These are phyloP conservation scores for Orius insidiosus DNA, from an alignment of 1,140 invertebrate species.

Conservation along the genomic window DNA sequence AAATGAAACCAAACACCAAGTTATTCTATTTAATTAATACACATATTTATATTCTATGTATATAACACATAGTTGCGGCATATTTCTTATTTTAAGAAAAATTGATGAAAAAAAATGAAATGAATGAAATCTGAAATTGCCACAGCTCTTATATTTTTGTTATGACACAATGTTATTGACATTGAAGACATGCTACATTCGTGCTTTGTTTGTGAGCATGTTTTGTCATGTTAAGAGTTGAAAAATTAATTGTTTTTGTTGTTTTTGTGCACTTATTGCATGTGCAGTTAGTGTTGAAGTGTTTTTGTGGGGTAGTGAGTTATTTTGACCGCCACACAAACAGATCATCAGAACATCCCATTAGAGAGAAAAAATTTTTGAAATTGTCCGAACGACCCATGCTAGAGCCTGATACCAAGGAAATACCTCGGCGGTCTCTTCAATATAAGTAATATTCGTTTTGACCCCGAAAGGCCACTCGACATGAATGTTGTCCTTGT, in stretches of 20 bases:
- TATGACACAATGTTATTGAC: conserved; percentile 8
- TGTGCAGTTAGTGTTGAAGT: no score
- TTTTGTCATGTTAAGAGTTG: no score
- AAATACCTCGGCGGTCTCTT: conserved; percentile 70
- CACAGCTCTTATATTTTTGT: conserved; percentile 14
- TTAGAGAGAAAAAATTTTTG: conserved; percentile 1
- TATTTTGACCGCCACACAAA: conserved; percentile 1
- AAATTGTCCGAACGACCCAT: conserved; percentile 5
- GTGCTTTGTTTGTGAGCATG: conserved; percentile 3
- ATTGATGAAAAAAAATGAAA: conserved; percentile 6
- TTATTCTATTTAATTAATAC: conserved; percentile 5
- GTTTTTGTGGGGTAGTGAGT: no score
- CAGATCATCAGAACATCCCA: conserved; percentile 4
- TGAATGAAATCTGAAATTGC: conserved; percentile 9
- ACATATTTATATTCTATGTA: conserved; percentile 6
- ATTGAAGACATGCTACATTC: conserved; percentile 11
- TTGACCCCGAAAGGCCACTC: conserved; percentile 86
- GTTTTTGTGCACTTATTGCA: no score
- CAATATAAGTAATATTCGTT: conserved; percentile 83
- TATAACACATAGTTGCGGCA: conserved; percentile 13
- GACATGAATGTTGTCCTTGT: conserved; percentile 90
- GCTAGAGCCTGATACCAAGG: conserved; percentile 12
- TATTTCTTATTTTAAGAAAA: conserved; percentile 4
- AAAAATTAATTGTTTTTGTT: no score
- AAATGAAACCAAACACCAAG: conserved; percentile 13